phyloP scores from a whole-genome alignment of 2,888 invertebrate species.

The Drosophila incognita region DNA sequence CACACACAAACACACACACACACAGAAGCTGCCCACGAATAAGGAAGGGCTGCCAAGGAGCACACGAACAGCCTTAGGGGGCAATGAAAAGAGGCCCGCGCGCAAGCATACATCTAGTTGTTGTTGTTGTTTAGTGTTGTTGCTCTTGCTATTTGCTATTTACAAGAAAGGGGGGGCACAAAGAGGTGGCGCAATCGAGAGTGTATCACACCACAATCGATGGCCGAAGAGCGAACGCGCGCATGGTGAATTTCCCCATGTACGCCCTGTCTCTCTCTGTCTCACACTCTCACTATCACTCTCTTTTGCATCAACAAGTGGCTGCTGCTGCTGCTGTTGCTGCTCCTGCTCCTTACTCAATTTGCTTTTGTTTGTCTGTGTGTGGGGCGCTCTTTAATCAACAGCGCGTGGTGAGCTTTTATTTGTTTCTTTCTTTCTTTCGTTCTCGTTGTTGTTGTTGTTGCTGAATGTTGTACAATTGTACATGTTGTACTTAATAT shows the following conservation, averaged over 20 bases:
- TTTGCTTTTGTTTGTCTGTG: constrained; percentile 51
- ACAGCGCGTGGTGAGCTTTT: constrained; percentile 66
- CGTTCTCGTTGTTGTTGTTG: background rate
- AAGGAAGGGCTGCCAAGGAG: constrained; percentile 62
- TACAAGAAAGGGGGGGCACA: constrained; percentile 28
- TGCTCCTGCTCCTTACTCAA: constrained; percentile 66
- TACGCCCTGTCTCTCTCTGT: background rate
- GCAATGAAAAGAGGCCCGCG: constrained; percentile 27
- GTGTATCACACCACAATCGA: constrained; percentile 61
- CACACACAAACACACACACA: constrained; percentile 16
- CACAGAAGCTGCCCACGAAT: constrained; percentile 51
- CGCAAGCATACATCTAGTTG: constrained; percentile 10
- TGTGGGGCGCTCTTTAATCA: constrained; percentile 57
- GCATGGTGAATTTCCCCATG: constrained; percentile 59
- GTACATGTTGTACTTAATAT: constrained; percentile 41
- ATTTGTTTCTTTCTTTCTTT: background rate
- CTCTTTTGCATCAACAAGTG: constrained; percentile 72
- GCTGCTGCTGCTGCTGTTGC: constrained; percentile 23
- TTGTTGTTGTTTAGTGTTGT: background rate
- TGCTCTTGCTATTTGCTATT: constrained; percentile 20
- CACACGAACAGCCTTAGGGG: constrained; percentile 23
- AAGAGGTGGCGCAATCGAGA: constrained; percentile 18
- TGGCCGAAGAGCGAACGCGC: constrained; percentile 39
- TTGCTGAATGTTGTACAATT: constrained; percentile 34
- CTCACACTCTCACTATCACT: constrained; percentile 8